phyloP scores from a whole-genome alignment of 2,113 vertebrate species.

The Callopanchax toddi region DNA sequence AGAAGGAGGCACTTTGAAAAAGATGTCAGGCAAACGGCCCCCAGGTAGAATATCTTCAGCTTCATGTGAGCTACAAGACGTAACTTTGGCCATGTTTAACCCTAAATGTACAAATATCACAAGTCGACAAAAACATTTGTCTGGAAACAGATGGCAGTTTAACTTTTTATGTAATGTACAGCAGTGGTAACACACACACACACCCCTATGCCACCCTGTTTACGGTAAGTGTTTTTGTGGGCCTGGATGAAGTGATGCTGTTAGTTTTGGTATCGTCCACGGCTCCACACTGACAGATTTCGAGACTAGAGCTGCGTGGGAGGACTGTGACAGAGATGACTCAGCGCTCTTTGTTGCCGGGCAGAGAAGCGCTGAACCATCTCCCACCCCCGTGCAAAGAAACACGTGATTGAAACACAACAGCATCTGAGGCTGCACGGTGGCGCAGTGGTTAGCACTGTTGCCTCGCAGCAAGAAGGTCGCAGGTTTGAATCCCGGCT shows the following conservation, averaged over 20 bases:
- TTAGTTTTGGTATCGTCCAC: slow-evolving; percentile 71
- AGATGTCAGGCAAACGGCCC: background rate
- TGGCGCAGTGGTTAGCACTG: too few species aligned
- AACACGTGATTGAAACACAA: background rate
- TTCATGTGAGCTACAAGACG: background rate
- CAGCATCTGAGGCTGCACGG: too few species aligned
- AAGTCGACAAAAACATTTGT: too few species aligned
- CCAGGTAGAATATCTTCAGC: background rate
- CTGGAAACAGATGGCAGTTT: background rate
- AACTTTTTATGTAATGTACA: background rate
- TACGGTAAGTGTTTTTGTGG: slow-evolving; percentile 71
- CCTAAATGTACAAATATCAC: too few species aligned
- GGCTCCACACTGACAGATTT: slow-evolving; percentile 53
- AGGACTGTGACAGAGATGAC: slow-evolving; percentile 69
- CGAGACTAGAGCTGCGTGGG: slow-evolving; percentile 68
- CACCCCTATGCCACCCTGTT: slow-evolving; percentile 47
- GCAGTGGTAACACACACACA: slow-evolving; percentile 28
- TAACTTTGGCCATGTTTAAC: background rate
- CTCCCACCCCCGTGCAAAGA: slow-evolving; percentile 19
- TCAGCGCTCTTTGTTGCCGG: slow-evolving; percentile 69
- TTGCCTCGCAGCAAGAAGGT: too few species aligned
- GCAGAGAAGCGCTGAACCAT: slow-evolving; percentile 48
- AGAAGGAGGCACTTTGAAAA: background rate
- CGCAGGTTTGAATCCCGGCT: too few species aligned
- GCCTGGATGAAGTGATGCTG: slow-evolving; percentile 66